These are phyloP conservation scores for Ferdinandea cuprea DNA, from an alignment of 2,888 invertebrate species.

Conservation along the genomic window DNA sequence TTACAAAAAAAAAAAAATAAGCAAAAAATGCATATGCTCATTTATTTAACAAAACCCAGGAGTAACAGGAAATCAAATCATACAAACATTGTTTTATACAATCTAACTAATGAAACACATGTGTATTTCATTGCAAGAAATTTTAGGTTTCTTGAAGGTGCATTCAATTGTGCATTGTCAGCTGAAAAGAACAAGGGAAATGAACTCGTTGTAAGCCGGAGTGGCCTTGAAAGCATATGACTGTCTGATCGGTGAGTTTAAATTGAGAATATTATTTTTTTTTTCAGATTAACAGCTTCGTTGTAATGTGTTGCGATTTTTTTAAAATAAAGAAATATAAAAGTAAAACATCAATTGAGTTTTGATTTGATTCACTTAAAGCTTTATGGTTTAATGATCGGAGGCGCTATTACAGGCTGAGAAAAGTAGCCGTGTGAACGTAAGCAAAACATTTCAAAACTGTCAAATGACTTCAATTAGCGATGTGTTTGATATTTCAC, in stretches of 20 bases:
- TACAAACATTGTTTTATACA: conserved; percentile 28
- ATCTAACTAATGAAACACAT: conserved; percentile 58
- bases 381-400: no score
- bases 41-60: conserved; percentile 50
- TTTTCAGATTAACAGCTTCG: not conserved
- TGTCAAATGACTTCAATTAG: no score
- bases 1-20: conserved; percentile 29
- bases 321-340: no score
- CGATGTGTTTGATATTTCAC: no score
- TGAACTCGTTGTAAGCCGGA: not conserved
- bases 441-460: no score
- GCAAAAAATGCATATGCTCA: conserved; percentile 27
- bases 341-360: no score
- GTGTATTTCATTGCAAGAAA: conserved; percentile 58
- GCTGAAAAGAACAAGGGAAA: not conserved
- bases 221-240: not conserved
- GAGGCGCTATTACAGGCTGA: no score
- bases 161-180: not conserved
- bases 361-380: no score
- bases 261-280: not conserved
- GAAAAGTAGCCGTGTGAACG: no score
- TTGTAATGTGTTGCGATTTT: no score
- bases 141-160: conserved; percentile 26
- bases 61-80: conserved; percentile 68
- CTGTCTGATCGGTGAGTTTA: conserved; percentile 8